Conservation (phyloP, 2,888 invertebrate genomes). For the Pseudococcus jackbeardsleyi region DNA sequence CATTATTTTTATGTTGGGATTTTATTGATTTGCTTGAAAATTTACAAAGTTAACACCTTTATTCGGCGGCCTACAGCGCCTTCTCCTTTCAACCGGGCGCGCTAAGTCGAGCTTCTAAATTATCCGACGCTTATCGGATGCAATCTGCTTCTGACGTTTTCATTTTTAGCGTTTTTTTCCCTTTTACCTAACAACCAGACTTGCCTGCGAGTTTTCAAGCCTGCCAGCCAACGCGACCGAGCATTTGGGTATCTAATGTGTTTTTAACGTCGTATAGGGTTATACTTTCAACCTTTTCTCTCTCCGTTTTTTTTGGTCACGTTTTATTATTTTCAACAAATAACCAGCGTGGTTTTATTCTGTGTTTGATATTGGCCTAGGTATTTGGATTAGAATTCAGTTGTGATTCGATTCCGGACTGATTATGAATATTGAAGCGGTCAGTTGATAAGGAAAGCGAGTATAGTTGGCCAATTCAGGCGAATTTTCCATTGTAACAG, state of each 20-base stretch:
- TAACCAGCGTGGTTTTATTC: not conserved
- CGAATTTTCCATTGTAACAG: no score
- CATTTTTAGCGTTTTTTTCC: slow-evolving; percentile 43
- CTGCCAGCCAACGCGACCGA: not conserved
- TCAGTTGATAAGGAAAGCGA: no score
- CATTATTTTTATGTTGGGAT: not conserved
- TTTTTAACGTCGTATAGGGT: slow-evolving; percentile 41
- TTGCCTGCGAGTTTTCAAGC: not conserved
- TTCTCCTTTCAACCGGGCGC: not conserved
- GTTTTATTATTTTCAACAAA: not conserved
- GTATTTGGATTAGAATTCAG: not conserved
- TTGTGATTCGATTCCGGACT: not conserved
- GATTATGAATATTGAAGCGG: no score
- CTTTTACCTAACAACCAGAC: not conserved
- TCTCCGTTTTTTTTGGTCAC: not conserved
- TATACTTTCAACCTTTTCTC: not conserved
- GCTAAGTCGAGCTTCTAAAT: slow-evolving; percentile 22
- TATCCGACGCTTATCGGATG: slow-evolving; percentile 54
- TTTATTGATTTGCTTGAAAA: slow-evolving; percentile 47
- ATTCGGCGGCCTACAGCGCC: not conserved
- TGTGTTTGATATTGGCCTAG: no score
- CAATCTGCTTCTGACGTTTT: slow-evolving; percentile 54
- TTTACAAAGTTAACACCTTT: slow-evolving; percentile 55
- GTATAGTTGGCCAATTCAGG: no score
- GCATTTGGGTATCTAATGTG: slow-evolving; percentile 28